Evolutionary conservation across 2,888 invertebrate genomes (phyloP).

Genomic region (Argynnis bischoffii): DNA sequence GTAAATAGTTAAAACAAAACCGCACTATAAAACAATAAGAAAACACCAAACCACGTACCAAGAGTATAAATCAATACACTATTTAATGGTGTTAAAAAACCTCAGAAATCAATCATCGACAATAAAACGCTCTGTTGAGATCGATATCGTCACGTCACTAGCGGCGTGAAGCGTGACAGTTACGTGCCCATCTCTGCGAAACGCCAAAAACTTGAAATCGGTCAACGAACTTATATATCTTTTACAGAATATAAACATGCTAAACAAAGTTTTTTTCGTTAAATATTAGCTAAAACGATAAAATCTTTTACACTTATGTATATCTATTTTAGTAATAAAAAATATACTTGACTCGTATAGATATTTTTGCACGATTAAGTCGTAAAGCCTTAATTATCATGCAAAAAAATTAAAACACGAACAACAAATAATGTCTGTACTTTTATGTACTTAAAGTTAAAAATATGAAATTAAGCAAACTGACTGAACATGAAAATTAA

Average conservation of each 20-base stretch:
- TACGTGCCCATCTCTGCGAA: slow-evolving; percentile 58
- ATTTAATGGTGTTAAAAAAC: slow-evolving; percentile 41
- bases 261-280: slow-evolving; percentile 10
- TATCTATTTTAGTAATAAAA: too few relatives aligned
- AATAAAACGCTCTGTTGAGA: slow-evolving; percentile 51
- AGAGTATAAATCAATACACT: slow-evolving; percentile 38
- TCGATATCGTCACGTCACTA: slow-evolving; percentile 69
- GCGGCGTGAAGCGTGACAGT: slow-evolving; percentile 57
- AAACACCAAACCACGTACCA: slow-evolving; percentile 30
- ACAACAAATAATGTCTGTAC: too few relatives aligned
- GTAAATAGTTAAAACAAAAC: not conserved
- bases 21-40: slow-evolving; percentile 8
- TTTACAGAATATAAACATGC: slow-evolving; percentile 16
- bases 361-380: too few relatives aligned
- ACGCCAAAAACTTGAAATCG: slow-evolving; percentile 52
- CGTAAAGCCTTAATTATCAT: too few relatives aligned
- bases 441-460: too few relatives aligned
- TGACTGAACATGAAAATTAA: too few relatives aligned
- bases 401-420: too few relatives aligned
- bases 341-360: too few relatives aligned
- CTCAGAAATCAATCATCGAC: slow-evolving; percentile 51
- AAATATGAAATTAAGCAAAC: too few relatives aligned
- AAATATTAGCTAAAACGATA: slow-evolving; percentile 2
- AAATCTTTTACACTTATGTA: too few relatives aligned
- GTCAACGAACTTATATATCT: slow-evolving; percentile 51